phyloP scores from a whole-genome alignment of 2,113 vertebrate genomes.

The Microtus richardsoni region DNA sequence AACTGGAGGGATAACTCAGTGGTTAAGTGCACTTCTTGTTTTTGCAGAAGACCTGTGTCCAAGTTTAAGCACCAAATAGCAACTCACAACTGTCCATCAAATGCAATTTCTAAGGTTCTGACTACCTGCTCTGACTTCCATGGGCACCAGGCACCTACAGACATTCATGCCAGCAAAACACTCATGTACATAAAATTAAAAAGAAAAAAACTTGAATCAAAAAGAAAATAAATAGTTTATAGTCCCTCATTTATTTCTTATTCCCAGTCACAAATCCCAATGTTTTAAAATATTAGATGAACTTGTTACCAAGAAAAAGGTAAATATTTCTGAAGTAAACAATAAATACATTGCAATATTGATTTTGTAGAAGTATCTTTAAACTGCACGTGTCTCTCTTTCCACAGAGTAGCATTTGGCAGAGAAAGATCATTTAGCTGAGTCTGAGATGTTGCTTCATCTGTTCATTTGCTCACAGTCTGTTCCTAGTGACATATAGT shows the following conservation, averaged over 20 bases:
- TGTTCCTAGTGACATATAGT: neutral
- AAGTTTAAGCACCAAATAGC: no score
- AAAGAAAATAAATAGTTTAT: neutral
- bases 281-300: slow-evolving; percentile 11
- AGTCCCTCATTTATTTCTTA: neutral
- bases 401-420: neutral
- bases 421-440: neutral
- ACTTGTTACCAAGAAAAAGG: neutral
- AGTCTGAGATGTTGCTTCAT: neutral
- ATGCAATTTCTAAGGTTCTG: neutral
- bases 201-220: neutral
- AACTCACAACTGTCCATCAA: neutral
- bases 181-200: neutral
- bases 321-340: slow-evolving; percentile 19
- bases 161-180: neutral
- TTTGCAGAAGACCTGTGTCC: neutral
- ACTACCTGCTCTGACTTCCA: neutral
- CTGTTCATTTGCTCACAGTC: neutral
- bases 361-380: neutral
- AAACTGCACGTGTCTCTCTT: neutral
- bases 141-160: no score
- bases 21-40: neutral
- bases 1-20: neutral
- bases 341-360: slow-evolving; percentile 24
- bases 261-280: neutral